Percentiles rank a stretch among this genome's conserved stretches.
Conservation (phyloP, 2,888 invertebrate genomes). For the Therioaphis trifolii region DNA sequence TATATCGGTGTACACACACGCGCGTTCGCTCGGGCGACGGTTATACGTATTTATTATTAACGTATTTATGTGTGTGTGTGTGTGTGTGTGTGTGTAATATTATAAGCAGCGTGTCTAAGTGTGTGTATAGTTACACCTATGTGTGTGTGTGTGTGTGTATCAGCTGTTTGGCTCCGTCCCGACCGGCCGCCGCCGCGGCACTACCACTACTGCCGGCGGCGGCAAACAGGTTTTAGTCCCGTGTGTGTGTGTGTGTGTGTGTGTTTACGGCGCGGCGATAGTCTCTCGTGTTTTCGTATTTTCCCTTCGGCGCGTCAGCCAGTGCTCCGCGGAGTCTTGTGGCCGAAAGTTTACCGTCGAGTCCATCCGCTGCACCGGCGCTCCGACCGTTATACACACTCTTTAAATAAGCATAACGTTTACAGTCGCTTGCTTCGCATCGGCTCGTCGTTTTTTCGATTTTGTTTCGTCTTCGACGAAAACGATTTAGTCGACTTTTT, state of each 20-base stretch:
- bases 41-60: not conserved
- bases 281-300: slow-evolving; percentile 42
- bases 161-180: slow-evolving; percentile 48
- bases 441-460: too few relatives aligned
- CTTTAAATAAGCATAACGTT: too few relatives aligned
- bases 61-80: not conserved
- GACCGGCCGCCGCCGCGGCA: slow-evolving; percentile 2
- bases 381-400: too few relatives aligned
- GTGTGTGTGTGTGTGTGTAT: not conserved
- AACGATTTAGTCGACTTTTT: too few relatives aligned
- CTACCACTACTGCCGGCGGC: not conserved
- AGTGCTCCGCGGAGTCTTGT: slow-evolving; percentile 10
- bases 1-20: too few relatives aligned
- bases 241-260: too few relatives aligned
- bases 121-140: not conserved
- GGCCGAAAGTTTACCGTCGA: slow-evolving; percentile 24
- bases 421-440: too few relatives aligned
- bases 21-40: too few relatives aligned
- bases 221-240: slow-evolving; percentile 49
- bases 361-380: not conserved
- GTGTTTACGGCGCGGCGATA: too few relatives aligned
- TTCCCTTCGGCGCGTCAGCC: slow-evolving; percentile 45
- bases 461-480: too few relatives aligned
- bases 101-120: not conserved
- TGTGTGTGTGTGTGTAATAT: not conserved